Percentiles rank a stretch among this genome's conserved stretches.
Conservation (phyloP, 1,140 invertebrate genomes). For the Bemisia tabaci region DNA sequence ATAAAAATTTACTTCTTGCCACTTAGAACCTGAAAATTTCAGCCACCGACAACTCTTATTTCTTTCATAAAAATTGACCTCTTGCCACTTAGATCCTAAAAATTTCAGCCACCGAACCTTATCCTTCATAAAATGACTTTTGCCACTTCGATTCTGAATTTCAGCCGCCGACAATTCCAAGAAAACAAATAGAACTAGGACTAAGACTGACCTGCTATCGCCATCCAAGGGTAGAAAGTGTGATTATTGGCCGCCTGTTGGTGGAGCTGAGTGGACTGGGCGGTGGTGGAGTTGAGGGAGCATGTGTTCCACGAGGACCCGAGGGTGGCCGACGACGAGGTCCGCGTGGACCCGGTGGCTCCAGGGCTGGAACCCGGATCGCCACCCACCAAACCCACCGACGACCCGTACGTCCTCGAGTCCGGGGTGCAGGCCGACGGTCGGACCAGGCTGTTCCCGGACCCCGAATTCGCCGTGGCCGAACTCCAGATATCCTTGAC, state of each 20-base stretch:
- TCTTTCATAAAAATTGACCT: too few relatives aligned
- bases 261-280: slow-evolving; percentile 66
- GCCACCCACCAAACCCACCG: slow-evolving; percentile 47
- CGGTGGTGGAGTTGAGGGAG: slow-evolving; percentile 55
- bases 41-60: too few relatives aligned
- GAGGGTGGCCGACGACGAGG: slow-evolving; percentile 42
- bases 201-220: slow-evolving; percentile 69
- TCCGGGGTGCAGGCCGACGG: slow-evolving; percentile 77
- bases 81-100: too few relatives aligned
- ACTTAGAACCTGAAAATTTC: too few relatives aligned
- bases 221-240: slow-evolving; percentile 96
- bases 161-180: too few relatives aligned
- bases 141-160: too few relatives aligned
- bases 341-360: slow-evolving; percentile 40
- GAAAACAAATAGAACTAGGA: too few relatives aligned
- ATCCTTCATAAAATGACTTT: too few relatives aligned
- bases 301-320: slow-evolving; percentile 63
- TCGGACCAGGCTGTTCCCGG: slow-evolving; percentile 43
- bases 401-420: slow-evolving; percentile 48
- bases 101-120: too few relatives aligned
- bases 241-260: slow-evolving; percentile 73
- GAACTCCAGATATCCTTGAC: slow-evolving; percentile 53
- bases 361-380: slow-evolving; percentile 60
- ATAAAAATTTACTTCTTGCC: too few relatives aligned
- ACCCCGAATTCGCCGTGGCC: slow-evolving; percentile 35